These are phyloP conservation scores for Premnoplex brunnescens DNA, from an alignment of 2,797 vertebrate species.

Conservation along the genomic window DNA sequence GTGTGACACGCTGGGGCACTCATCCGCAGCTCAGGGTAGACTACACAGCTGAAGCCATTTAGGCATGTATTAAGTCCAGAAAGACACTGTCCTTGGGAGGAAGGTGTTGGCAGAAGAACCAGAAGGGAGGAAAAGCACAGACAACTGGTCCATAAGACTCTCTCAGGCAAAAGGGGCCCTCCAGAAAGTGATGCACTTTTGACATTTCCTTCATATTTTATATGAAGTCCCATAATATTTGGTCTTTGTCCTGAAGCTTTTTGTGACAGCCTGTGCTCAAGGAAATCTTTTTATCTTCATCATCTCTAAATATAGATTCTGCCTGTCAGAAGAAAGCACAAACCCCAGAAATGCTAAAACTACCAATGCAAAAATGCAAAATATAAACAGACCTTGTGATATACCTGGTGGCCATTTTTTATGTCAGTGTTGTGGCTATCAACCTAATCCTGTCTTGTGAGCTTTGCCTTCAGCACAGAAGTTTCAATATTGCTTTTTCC, in stretches of 20 bases:
- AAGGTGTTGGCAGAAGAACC: neutral
- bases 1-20: neutral
- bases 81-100: neutral
- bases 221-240: neutral
- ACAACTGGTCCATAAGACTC: fast-evolving
- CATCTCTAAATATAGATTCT: neutral
- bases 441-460: neutral
- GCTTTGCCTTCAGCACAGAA: neutral
- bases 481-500: neutral
- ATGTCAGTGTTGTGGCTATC: neutral
- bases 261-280: neutral
- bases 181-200: neutral
- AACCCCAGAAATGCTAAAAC: neutral
- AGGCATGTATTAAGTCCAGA: neutral
- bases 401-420: neutral
- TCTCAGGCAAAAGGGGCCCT: neutral
- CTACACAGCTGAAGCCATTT: neutral
- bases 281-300: neutral
- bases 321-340: neutral
- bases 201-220: neutral
- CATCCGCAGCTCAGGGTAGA: neutral
- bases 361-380: neutral
- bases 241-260: neutral
- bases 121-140: neutral
- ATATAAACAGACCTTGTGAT: neutral